phyloP scores from a whole-genome alignment of 2,113 vertebrate genomes.

The Butorides virescens region DNA sequence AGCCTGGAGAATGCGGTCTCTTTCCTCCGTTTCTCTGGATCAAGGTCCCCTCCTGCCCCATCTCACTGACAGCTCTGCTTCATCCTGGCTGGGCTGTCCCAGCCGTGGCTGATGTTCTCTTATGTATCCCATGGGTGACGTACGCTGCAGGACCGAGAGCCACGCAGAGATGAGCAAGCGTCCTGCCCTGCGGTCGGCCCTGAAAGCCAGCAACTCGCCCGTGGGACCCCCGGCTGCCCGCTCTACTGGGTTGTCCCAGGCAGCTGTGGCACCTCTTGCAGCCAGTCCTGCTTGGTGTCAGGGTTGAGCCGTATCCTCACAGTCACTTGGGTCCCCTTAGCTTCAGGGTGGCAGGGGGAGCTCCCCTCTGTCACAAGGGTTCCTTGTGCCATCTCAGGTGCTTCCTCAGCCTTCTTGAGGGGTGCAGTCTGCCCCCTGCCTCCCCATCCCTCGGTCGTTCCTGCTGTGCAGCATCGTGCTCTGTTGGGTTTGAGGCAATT shows the following conservation, averaged over 20 bases:
- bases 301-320: not conserved
- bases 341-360: not conserved
- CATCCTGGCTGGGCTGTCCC: not conserved
- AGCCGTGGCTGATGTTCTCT: not conserved
- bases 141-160: not conserved
- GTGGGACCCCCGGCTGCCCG: rapidly evolving
- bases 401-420: not conserved
- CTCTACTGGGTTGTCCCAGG: not conserved
- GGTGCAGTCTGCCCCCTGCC: not conserved
- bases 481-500: not conserved
- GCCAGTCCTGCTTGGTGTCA: not conserved
- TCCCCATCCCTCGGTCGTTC: not conserved
- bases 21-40: not conserved
- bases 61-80: not conserved
- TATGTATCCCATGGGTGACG: not conserved
- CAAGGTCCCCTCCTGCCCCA: not conserved
- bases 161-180: not conserved
- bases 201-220: not conserved
- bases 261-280: not conserved
- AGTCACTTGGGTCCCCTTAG: not conserved
- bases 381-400: not conserved
- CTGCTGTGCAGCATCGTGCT: not conserved
- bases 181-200: not conserved
- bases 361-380: not conserved
- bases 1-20: not conserved